phyloP scores from a whole-genome alignment of 2,113 vertebrate genomes.

The Pseudopodoces humilis region DNA sequence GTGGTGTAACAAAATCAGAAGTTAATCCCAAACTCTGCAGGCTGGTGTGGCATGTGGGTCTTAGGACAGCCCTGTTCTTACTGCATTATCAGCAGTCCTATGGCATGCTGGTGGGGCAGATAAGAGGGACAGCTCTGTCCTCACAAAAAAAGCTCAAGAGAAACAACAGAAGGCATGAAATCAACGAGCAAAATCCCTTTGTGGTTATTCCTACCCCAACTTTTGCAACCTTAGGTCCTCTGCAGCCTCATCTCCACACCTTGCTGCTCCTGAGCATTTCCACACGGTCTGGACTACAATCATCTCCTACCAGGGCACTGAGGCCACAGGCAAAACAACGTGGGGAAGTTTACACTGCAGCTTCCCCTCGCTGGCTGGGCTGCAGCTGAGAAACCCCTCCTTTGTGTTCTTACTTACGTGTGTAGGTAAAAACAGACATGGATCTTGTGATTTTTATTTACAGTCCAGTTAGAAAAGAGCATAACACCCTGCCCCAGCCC shows the following conservation, averaged over 20 bases:
- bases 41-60: neutral
- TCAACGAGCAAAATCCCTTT: neutral
- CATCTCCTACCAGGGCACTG: neutral
- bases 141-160: neutral
- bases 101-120: neutral
- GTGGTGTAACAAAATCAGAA: neutral
- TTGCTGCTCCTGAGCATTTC: neutral
- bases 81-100: neutral
- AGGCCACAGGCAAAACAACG: neutral
- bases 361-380: neutral
- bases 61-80: neutral
- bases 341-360: neutral
- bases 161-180: neutral
- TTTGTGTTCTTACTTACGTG: neutral
- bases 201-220: neutral
- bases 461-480: neutral
- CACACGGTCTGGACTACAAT: rapidly evolving
- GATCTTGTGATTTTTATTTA: conserved; percentile 19
- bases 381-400: neutral
- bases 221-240: neutral
- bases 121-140: neutral
- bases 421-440: neutral
- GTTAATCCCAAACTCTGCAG: neutral
- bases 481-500: neutral
- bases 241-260: neutral